phyloP scores from a whole-genome alignment of 2,113 vertebrate genomes.

The Nipponia nippon region DNA sequence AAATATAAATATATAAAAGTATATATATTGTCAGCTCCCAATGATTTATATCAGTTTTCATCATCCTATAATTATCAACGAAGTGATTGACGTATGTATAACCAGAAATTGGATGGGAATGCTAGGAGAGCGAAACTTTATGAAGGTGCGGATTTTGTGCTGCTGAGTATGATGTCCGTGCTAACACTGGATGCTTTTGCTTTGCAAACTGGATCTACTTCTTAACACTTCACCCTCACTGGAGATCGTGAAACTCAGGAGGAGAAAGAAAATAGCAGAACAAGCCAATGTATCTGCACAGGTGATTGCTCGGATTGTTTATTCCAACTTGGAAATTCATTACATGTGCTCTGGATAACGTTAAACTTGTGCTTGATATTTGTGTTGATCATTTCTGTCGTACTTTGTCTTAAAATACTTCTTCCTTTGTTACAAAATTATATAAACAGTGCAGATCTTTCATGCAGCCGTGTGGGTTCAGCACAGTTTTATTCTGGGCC shows the following conservation, averaged over 20 bases:
- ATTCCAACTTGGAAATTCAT: neutral
- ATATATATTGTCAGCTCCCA: constrained; percentile 64
- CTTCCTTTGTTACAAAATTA: neutral
- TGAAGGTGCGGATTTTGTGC: constrained; percentile 44
- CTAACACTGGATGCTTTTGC: constrained; percentile 73
- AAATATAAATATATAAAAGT: constrained; percentile 61
- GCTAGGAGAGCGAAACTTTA: constrained; percentile 16
- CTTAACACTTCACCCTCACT: neutral
- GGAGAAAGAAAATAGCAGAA: constrained; percentile 18
- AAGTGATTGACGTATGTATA: neutral
- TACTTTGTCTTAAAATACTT: constrained; percentile 52
- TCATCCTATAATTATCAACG: constrained; percentile 32
- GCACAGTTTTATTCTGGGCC: neutral
- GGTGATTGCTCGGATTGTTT: neutral
- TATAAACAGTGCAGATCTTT: neutral
- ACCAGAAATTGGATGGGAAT: neutral
- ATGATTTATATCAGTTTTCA: constrained; percentile 45
- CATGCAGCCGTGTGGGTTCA: neutral
- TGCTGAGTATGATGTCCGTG: constrained; percentile 43
- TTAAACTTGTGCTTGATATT: constrained; percentile 39
- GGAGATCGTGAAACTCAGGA: constrained; percentile 18
- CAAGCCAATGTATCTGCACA: neutral
- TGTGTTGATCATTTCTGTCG: constrained; percentile 49
- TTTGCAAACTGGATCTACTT: constrained; percentile 56
- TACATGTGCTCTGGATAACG: neutral